These are phyloP conservation scores for Hydrolagus colliei DNA, from an alignment of 2,797 vertebrate species.

Conservation along the genomic window DNA sequence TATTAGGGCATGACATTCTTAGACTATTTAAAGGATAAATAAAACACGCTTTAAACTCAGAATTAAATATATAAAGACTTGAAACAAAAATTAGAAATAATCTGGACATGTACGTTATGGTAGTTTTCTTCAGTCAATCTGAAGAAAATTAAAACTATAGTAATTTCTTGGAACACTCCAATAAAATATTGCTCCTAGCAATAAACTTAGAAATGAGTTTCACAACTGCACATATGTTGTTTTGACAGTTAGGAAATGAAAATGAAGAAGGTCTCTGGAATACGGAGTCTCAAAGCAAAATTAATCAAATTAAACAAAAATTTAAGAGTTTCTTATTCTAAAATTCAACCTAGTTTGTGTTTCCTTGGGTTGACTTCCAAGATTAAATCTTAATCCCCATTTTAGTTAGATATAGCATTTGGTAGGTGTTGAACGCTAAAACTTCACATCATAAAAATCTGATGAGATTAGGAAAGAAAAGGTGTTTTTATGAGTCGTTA, in stretches of 20 bases:
- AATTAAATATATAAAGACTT: background rate
- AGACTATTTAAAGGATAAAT: background rate
- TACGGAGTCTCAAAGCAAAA: background rate
- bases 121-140: no score
- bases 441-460: background rate
- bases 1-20: background rate
- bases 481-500: background rate
- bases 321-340: slow-evolving; percentile 2
- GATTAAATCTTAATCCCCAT: background rate
- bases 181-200: no score
- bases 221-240: background rate
- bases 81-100: background rate
- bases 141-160: no score
- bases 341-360: background rate
- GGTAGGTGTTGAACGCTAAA: background rate
- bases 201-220: no score
- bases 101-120: background rate
- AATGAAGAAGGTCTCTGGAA: background rate
- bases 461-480: background rate
- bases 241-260: background rate
- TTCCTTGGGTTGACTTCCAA: background rate
- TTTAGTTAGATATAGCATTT: background rate
- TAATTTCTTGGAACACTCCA: background rate
- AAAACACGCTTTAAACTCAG: background rate
- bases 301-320: background rate